Evolutionary conservation across 2,797 vertebrate genomes (phyloP).

Genomic region (Sebastiscus tertius): DNA sequence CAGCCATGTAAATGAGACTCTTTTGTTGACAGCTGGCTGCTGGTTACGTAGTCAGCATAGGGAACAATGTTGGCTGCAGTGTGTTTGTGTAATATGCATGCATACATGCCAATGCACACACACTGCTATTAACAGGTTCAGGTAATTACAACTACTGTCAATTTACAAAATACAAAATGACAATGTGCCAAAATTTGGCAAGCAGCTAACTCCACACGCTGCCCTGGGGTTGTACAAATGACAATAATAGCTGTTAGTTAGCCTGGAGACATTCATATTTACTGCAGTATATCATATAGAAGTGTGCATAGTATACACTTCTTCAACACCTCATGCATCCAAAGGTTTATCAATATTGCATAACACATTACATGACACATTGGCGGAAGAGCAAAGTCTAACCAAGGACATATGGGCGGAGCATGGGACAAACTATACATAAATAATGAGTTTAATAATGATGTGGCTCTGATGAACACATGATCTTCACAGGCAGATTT

Average conservation of each 20-base stretch:
- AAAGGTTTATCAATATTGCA: not conserved
- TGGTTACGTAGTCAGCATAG: conserved; percentile 33
- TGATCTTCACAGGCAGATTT: not conserved
- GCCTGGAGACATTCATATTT: not conserved
- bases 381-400: not conserved
- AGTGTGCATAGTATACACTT: not conserved
- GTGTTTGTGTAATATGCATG: not conserved
- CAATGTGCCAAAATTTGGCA: not conserved
- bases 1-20: conserved; percentile 44
- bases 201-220: not conserved
- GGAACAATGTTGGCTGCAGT: conserved; percentile 27
- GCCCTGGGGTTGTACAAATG: not conserved
- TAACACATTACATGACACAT: not conserved
- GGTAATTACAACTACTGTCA: not conserved
- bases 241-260: not conserved
- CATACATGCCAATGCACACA: not conserved
- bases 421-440: not conserved
- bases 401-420: not conserved
- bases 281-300: not conserved
- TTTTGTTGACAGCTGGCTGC: conserved; percentile 48
- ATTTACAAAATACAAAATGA: not conserved
- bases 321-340: not conserved
- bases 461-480: not conserved
- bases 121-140: not conserved
- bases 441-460: not conserved